Base-by-base conservation (phyloP, 2,113 vertebrate genomes). In the Amphiprion percula region DNA sequence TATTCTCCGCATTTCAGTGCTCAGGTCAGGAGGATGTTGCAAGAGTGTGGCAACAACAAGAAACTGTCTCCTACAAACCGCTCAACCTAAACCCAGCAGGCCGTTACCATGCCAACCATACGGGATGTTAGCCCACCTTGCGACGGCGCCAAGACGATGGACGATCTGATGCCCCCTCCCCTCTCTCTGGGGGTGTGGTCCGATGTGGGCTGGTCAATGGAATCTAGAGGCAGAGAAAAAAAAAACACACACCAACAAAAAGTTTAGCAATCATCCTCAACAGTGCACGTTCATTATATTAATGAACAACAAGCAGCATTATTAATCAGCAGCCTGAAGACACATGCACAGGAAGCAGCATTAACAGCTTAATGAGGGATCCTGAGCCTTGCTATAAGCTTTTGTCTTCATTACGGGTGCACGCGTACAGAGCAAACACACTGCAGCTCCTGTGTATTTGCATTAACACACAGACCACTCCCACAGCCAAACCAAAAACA, bases 21-120 rank as follows among this genome's bases (percentile, higher is more conserved):
- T 86, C 83, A 87, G 90, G 86, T 89, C 91, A 75, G 88, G 83
- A 53, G 76, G 88, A 92, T 93, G 92, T 87, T 92, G 92, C 90
- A 93, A 93, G 82, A 92, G 69, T 90, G 88, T 87, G 87, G 92
- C 91, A 93, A 91, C 87, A 91, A 87, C 77, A 79, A 88, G 90
- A 91, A 91, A 93, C 81, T 66, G 85, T 87, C 86, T 88, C 82
- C 80, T 85, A 85, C 85, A 84, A 87, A 86, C 69, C 16, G 77
- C 84, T 88, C 85, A 81, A 88, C 90, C 90, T 87, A 84, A 90
- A 91, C 87, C 79, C 86, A 89, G 84, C 69, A 77, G 85, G 86
- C 83, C 52, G 93, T 94, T 94, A 80, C 93, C 91, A 91, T 94
- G 93, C 84, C 93, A 93, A 95, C 94, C 64, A 70, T 75, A 84